A percentile compares a stretch with the other conserved stretches of the same genome.
These are phyloP conservation scores for Erinaceus europaeus DNA, from an alignment of 2,113 vertebrate genomes.

Conservation along the genomic window DNA sequence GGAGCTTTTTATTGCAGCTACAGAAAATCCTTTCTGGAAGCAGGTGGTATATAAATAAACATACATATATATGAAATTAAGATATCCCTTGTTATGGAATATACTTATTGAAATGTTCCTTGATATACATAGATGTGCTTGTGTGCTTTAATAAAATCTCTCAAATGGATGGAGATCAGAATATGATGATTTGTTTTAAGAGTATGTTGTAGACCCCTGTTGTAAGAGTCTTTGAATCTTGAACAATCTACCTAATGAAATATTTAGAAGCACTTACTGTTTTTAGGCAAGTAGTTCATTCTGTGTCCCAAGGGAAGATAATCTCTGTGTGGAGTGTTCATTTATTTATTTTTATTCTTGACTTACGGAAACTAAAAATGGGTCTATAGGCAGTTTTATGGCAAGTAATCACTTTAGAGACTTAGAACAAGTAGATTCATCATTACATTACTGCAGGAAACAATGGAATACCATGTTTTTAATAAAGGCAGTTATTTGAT, in stretches of 20 bases:
- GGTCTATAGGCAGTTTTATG: constrained; percentile 38
- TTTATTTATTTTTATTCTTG: constrained; percentile 48
- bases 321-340: constrained; percentile 57
- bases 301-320: constrained; percentile 47
- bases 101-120: not conserved
- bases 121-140: not conserved
- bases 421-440: constrained; percentile 37
- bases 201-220: constrained; percentile 62
- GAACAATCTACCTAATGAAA: constrained; percentile 68
- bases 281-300: constrained; percentile 78
- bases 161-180: constrained; percentile 41
- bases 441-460: constrained; percentile 51
- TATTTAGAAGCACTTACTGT: constrained; percentile 77
- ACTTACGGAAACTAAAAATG: not conserved
- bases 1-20: constrained; percentile 25
- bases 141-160: not conserved
- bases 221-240: constrained; percentile 57
- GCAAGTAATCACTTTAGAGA: constrained; percentile 52
- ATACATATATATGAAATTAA: not conserved
- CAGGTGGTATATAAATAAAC: not conserved
- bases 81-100: not conserved
- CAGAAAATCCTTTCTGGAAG: constrained; percentile 25
- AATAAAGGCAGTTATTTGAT: not conserved
- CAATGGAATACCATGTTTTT: not conserved
- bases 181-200: constrained; percentile 60